These are phyloP conservation scores for Cephalopterus ornatus DNA, from an alignment of 2,113 vertebrate species.

Conservation along the genomic window DNA sequence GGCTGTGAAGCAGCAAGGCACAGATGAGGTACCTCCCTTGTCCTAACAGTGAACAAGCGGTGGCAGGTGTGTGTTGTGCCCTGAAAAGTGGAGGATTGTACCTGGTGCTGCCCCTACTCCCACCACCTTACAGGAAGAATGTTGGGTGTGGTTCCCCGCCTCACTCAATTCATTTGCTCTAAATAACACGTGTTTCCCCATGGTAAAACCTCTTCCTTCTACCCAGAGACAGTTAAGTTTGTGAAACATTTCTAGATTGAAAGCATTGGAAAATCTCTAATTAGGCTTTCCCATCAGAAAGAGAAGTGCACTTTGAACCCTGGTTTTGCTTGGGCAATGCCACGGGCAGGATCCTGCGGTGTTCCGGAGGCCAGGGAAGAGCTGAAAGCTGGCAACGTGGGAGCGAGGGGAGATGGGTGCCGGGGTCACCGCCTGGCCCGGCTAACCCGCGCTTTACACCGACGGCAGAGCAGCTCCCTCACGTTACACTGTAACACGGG, in stretches of 20 bases:
- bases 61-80: not conserved
- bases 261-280: not conserved
- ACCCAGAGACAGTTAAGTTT: rapidly evolving
- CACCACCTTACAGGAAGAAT: not conserved
- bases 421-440: rapidly evolving
- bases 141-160: rapidly evolving
- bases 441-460: rapidly evolving
- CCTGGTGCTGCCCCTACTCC: too few species aligned
- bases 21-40: too few species aligned
- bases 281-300: not conserved
- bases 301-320: not conserved
- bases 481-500: rapidly evolving
- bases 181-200: not conserved
- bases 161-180: not conserved
- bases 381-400: rapidly evolving
- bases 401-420: not conserved
- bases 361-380: not conserved
- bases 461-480: rapidly evolving
- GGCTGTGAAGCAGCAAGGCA: too few species aligned
- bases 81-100: rapidly evolving
- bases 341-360: not conserved
- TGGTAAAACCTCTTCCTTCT: not conserved
- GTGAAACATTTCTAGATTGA: not conserved
- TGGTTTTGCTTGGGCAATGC: not conserved
- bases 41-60: too few species aligned